phyloP scores from a whole-genome alignment of 2,797 vertebrate genomes.

The Petrocephalus sullivani region DNA sequence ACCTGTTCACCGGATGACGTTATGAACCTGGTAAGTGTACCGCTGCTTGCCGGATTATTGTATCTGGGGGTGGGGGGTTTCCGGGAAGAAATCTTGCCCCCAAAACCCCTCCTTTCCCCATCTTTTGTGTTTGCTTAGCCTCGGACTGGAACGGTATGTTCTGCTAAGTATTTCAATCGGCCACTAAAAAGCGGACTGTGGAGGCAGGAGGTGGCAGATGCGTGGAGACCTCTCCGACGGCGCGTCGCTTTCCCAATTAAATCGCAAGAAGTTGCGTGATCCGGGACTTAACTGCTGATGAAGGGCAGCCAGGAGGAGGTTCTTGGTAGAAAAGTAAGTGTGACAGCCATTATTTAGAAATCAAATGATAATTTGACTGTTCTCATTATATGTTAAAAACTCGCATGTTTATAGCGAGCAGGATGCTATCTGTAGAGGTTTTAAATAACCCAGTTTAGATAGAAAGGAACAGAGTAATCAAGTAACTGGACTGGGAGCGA shows the following conservation, averaged over 20 bases:
- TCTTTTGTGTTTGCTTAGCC: slow-evolving; percentile 29
- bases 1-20: not conserved
- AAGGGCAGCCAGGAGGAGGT: slow-evolving; percentile 27
- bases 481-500: not conserved
- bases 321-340: slow-evolving; percentile 36
- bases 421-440: not conserved
- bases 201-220: slow-evolving; percentile 24
- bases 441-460: not conserved
- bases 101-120: slow-evolving; percentile 28
- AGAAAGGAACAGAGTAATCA: not conserved
- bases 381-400: not conserved
- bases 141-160: slow-evolving; percentile 29
- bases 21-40: not conserved
- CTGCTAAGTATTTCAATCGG: slow-evolving; percentile 30
- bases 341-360: not conserved
- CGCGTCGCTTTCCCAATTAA: not conserved
- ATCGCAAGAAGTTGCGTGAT: slow-evolving; percentile 10
- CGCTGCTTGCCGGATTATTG: not conserved
- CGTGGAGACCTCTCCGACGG: slow-evolving; percentile 10
- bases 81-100: slow-evolving; percentile 21
- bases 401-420: not conserved
- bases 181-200: slow-evolving; percentile 29
- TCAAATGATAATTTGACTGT: not conserved
- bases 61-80: not conserved
- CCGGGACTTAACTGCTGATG: slow-evolving; percentile 29